Percentiles rank a stretch among this genome's conserved stretches.
Conservation (phyloP, 2,113 vertebrate species). For the Mesocricetus auratus region DNA sequence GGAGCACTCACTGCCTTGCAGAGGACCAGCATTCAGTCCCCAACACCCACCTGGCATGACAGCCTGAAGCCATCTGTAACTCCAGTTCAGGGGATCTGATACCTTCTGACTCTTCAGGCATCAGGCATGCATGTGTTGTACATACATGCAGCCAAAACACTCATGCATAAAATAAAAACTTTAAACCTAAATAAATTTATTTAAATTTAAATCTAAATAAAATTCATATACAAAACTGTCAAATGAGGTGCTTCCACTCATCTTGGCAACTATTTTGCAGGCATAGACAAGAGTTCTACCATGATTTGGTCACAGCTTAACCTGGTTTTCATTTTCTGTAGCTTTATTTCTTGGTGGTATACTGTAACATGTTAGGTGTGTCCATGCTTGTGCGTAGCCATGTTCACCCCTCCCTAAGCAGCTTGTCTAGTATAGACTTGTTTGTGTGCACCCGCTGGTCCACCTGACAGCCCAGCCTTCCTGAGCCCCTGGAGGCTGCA, state of each 20-base stretch:
- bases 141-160: not conserved
- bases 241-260: not conserved
- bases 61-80: not conserved
- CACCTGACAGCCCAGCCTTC: not conserved
- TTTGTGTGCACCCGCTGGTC: not conserved
- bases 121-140: not conserved
- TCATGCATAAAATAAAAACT: not conserved
- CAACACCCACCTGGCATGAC: not conserved
- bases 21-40: not conserved
- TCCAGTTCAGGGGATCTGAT: no score
- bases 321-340: constrained; percentile 44
- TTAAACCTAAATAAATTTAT: not conserved
- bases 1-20: not conserved
- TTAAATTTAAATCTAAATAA: no score
- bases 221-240: not conserved
- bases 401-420: not conserved
- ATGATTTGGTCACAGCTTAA: not conserved
- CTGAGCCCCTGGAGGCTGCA: not conserved
- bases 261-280: not conserved
- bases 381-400: not conserved
- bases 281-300: not conserved
- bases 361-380: not conserved
- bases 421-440: not conserved
- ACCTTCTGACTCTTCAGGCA: not conserved
- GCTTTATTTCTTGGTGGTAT: not conserved